Percentiles rank a stretch among this genome's conserved stretches.
Evolutionary conservation across 2,113 vertebrate species (phyloP).

Genomic region (Ursus arctos): DNA sequence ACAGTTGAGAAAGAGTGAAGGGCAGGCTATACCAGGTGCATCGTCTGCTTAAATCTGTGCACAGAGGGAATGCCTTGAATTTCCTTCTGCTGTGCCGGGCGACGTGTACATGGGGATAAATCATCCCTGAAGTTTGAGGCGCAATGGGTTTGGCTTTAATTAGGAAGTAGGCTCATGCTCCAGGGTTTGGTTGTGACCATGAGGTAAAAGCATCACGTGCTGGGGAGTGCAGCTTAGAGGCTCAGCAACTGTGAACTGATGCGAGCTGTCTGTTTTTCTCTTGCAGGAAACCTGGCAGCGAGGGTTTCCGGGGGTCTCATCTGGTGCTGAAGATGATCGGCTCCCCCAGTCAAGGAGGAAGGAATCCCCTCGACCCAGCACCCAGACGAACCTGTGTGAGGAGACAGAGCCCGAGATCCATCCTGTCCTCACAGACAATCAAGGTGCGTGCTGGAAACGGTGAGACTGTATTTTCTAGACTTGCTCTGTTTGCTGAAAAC

Average conservation of each 20-base stretch:
- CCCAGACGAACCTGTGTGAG: background rate
- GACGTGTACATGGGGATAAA: background rate
- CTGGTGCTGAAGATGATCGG: background rate
- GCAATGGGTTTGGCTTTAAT: background rate
- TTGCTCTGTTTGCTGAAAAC: background rate
- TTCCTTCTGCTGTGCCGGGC: background rate
- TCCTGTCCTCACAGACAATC: background rate
- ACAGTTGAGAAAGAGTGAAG: slow-evolving; percentile 30
- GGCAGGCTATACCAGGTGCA: background rate
- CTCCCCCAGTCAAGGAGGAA: background rate
- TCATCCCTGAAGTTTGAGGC: background rate
- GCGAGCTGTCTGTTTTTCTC: background rate
- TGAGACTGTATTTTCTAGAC: background rate
- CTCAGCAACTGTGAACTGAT: background rate
- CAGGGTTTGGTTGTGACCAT: background rate
- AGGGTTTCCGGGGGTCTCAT: fast-evolving
- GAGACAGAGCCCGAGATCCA: background rate
- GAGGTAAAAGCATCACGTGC: background rate
- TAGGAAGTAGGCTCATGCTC: background rate
- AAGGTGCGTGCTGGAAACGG: background rate
- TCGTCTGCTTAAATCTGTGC: background rate
- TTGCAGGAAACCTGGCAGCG: background rate
- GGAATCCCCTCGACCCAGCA: background rate
- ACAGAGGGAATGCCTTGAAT: background rate
- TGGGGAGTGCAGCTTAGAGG: background rate